A percentile compares a stretch with the other conserved stretches of the same genome.
These are phyloP conservation scores for Lampris incognitus DNA, from an alignment of 2,113 vertebrate species.

Conservation along the genomic window DNA sequence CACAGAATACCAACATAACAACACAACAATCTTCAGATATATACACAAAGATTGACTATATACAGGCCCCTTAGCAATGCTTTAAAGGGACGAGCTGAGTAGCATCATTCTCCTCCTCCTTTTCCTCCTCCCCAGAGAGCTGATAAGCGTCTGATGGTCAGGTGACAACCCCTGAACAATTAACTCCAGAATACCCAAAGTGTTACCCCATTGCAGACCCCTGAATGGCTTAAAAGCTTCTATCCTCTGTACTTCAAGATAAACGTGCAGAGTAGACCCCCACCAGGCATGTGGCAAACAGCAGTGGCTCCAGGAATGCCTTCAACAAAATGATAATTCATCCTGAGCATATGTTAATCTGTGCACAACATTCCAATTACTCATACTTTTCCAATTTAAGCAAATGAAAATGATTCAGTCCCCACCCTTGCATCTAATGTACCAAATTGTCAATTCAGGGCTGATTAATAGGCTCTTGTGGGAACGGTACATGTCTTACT, in stretches of 20 bases:
- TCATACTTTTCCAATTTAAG: background rate
- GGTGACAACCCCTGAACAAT: constrained; percentile 47
- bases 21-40: no score
- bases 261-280: background rate
- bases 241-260: background rate
- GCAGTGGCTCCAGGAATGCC: background rate
- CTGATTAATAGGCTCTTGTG: no score
- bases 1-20: no score
- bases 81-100: constrained; percentile 17
- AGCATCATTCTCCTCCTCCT: constrained; percentile 39
- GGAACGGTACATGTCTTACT: no score
- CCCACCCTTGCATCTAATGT: background rate
- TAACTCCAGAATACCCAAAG: constrained; percentile 56
- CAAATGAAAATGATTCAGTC: background rate
- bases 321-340: no score
- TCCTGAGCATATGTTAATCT: no score
- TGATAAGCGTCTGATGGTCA: constrained; percentile 41
- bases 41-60: no score
- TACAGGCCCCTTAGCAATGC: no score
- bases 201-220: constrained; percentile 39
- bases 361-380: no score
- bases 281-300: background rate
- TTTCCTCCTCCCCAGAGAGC: constrained; percentile 16
- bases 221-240: constrained; percentile 6
- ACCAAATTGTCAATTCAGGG: background rate